Evolutionary conservation across 1,140 invertebrate species (phyloP).

Genomic region (Pygmarrhopalites habei): DNA sequence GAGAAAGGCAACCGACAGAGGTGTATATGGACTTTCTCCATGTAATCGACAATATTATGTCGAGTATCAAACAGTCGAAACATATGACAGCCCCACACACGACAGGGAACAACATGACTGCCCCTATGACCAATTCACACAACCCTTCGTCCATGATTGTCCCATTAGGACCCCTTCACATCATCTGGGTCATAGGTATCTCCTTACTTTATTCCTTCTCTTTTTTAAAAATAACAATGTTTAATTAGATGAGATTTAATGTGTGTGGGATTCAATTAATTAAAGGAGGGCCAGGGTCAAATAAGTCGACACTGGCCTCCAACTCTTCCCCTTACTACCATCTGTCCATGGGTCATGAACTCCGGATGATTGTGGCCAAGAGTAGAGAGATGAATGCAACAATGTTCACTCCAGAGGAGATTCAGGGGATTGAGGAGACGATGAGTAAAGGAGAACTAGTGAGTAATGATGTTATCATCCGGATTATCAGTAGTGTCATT

Average conservation of each 20-base stretch:
- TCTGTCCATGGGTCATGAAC: conserved; percentile 6
- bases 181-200: conserved; percentile 68
- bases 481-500: not conserved
- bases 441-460: conserved; percentile 26
- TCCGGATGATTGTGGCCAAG: not conserved
- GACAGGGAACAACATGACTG: not conserved
- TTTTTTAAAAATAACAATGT: too few relatives aligned
- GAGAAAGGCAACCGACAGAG: conserved; percentile 69
- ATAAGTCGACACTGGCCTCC: conserved; percentile 21
- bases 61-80: not conserved
- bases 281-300: conserved; percentile 27
- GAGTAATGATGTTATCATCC: conserved; percentile 20
- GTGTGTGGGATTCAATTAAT: too few relatives aligned
- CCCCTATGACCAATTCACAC: not conserved
- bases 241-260: too few relatives aligned
- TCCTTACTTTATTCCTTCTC: conserved; percentile 6
- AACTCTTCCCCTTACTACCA: conserved; percentile 9
- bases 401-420: conserved; percentile 13
- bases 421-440: conserved; percentile 1
- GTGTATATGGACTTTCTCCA: conserved; percentile 69
- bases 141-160: not conserved
- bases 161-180: conserved; percentile 41
- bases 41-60: conserved; percentile 59
- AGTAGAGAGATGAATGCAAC: not conserved
- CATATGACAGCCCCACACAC: not conserved